These are phyloP conservation scores for Pristiophorus japonicus DNA, from an alignment of 2,113 vertebrate species.

Conservation along the genomic window DNA sequence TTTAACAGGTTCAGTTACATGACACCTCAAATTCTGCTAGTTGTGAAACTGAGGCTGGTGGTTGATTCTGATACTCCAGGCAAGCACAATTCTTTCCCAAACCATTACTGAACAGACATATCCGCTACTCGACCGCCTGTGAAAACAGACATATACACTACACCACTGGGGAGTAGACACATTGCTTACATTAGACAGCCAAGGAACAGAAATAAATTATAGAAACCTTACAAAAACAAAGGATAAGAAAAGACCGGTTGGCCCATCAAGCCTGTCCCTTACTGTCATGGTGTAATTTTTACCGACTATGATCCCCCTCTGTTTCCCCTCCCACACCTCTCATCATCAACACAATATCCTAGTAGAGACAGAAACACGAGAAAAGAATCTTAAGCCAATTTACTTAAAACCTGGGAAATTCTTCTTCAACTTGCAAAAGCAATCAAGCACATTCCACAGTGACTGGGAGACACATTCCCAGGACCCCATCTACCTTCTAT, in stretches of 20 bases:
- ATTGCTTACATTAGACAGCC: neutral
- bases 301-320: too few relatives aligned
- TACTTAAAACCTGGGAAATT: too few relatives aligned
- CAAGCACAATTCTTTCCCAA: neutral
- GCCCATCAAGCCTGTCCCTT: neutral
- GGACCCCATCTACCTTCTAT: too few relatives aligned
- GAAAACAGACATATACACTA: neutral
- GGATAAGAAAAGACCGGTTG: neutral
- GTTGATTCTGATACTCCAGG: neutral
- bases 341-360: too few relatives aligned
- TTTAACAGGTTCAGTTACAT: neutral
- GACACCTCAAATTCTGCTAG: neutral
- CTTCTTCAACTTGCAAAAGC: too few relatives aligned
- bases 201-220: neutral
- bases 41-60: neutral
- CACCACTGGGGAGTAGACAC: neutral
- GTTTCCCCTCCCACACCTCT: too few relatives aligned
- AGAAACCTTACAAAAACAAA: neutral
- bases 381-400: too few relatives aligned
- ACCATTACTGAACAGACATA: neutral
- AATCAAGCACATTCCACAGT: too few relatives aligned
- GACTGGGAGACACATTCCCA: too few relatives aligned
- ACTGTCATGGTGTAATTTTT: neutral
- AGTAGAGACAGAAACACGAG: too few relatives aligned
- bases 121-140: neutral